Evolutionary conservation across 2,888 invertebrate species (phyloP).

Genomic region (Eutolmus rufibarbis): DNA sequence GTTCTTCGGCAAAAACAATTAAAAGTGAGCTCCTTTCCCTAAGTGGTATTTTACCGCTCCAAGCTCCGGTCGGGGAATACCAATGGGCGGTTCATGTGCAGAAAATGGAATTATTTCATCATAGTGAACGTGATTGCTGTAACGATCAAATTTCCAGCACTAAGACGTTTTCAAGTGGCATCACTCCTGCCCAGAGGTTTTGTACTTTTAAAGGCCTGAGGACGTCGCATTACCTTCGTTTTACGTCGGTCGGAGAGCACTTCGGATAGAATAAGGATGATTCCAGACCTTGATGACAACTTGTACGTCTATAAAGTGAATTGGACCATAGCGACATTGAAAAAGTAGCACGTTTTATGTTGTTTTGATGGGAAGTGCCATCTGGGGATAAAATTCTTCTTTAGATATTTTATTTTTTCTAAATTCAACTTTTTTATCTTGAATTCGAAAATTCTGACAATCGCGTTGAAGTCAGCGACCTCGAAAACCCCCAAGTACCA

Average conservation of each 20-base stretch:
- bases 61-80: not conserved
- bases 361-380: not conserved
- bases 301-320: not conserved
- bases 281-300: not conserved
- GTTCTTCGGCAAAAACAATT: slow-evolving; percentile 4
- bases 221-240: not conserved
- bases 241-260: not conserved
- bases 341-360: not conserved
- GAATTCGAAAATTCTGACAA: too few relatives aligned
- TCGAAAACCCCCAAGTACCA: too few relatives aligned
- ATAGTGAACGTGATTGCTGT: not conserved
- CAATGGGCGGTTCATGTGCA: not conserved
- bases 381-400: not conserved
- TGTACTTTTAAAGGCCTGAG: not conserved
- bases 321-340: not conserved
- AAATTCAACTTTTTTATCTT: too few relatives aligned
- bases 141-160: not conserved
- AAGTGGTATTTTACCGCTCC: slow-evolving; percentile 16
- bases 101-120: not conserved
- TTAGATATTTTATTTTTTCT: not conserved
- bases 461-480: too few relatives aligned
- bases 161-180: not conserved
- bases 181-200: not conserved
- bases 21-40: not conserved
- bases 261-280: not conserved